Evolutionary conservation across 2,888 invertebrate species (phyloP), one percentile per base, ranked within the genome.

Genomic region (Drosophila putrida): DNA sequence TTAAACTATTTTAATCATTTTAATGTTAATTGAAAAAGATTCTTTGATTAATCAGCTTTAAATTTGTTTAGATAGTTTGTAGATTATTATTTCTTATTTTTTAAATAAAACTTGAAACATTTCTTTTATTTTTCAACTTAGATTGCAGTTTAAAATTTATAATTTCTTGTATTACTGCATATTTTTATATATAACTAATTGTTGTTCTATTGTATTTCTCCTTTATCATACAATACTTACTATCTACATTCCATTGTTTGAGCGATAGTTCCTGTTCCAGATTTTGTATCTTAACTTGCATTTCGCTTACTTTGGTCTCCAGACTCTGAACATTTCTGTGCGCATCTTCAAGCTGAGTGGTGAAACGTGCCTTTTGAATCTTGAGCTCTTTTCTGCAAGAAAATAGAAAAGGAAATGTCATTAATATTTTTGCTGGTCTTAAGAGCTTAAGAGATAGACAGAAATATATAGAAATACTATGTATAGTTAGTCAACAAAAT

Each of bases 181-280:
- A 20, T 20, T 20, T 20, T 20, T 20, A 20, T 3, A 20, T 20
- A 3, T 20, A 20, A 20, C 2, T 3, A 20, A 20, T 20, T 20
- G 31, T 31, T 6, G 6, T 35, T 10, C 0, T 35, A 35, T 35
- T 35, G 35, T 9, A 33, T n/a, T n/a, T n/a, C n/a, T n/a, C n/a
- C n/a, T n/a, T n/a, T n/a, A 33, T 33, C 5, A 31, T 31, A 31
- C 5, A 4, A 6, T n/a, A 80, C 91, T 90, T 81, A 93, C 93
- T 91, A 65, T 93, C 93, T 54, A 93, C 91, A 76, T 92, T 91
- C 92, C 93, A 92, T 75, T 92, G 90, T 71, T 93, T 93, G 4
- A 84, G 66, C 2, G 92, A 91, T 44, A 93, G 64, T 60, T 93
- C 92, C 63, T 90, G 90, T 71, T 93, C 93, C 60, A 93, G 78